phyloP scores from a whole-genome alignment of 2,888 invertebrate genomes.

The Arrhopalites spinosus region DNA sequence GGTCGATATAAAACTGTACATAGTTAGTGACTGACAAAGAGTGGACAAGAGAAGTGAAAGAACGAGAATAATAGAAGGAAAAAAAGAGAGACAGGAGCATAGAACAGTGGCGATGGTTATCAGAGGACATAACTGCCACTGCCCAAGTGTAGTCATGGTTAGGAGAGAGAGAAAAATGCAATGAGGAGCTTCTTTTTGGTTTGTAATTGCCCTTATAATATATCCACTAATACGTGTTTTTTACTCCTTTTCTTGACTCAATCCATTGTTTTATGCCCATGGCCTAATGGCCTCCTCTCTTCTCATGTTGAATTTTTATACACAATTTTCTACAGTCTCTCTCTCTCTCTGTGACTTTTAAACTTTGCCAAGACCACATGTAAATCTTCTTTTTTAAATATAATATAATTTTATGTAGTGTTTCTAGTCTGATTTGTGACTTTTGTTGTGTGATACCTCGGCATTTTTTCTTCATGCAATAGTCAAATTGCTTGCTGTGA shows the following conservation, averaged over 20 bases:
- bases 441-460: neutral
- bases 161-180: neutral
- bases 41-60: neutral
- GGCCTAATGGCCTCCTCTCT: conserved; percentile 5
- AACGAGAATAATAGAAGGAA: neutral
- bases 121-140: neutral
- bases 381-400: neutral
- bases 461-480: neutral
- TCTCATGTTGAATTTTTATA: neutral
- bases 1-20: no score
- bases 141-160: neutral
- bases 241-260: neutral
- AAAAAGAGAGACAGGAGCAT: neutral
- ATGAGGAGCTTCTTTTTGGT: neutral
- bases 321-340: neutral
- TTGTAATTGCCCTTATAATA: conserved; percentile 1
- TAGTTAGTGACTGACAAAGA: neutral
- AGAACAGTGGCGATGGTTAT: neutral
- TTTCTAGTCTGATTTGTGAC: neutral
- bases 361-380: neutral
- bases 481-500: neutral
- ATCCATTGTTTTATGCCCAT: neutral
- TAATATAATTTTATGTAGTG: conserved; percentile 1
- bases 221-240: no score
- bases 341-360: neutral